Evolutionary conservation across 2,888 invertebrate genomes (phyloP), one percentile per base, ranked within the genome.

Genomic region (Machimus atricapillus): DNA sequence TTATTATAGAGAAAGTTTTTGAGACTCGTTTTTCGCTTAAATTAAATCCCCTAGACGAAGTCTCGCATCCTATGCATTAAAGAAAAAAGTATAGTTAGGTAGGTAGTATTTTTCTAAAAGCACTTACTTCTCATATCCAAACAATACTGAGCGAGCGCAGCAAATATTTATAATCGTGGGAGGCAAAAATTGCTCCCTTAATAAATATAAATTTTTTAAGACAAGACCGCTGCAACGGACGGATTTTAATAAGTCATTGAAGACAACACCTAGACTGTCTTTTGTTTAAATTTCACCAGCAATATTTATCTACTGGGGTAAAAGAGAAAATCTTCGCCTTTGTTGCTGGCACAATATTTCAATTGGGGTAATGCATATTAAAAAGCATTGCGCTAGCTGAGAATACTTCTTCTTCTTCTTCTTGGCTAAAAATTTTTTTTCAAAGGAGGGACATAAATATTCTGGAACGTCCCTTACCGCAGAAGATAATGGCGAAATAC

Each of bases 401-500:
- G 52, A 52, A 52, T 19, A 52, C 12, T 66, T 27, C 66, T 66
- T 23, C n/a, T n/a, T n/a, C 58, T 58, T 58, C 66, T 66, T 66
- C 66, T 66, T 66, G 66, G 27, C 1, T 19, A 12, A 31, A 52
- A 56, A 6, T 16, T 81, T 81, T 56, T n/a, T 34, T 56, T 52
- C 52, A 81, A 81, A 81, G 52, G 34, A 56, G 31, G 81, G 19
- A 81, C 81, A 81, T 81, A 81, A 81, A 81, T 81, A 81, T 81
- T 81, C 81, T 81, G 81, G 23, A 81, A 81, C 52, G 81, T 81
- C 81, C 52, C 34, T 52, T 27, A 81, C 81, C 81, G 56, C 81
- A 81, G 66, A 52, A 81, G 81, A 81, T 81, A 81, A 81, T 81
- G 34, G 81, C 81, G 2, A 81, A 81, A 81, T 81, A 81, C 81